A percentile compares a stretch with the other conserved stretches of the same genome.
Conservation (phyloP, 1,140 invertebrate species). For the Nymphalis io region DNA sequence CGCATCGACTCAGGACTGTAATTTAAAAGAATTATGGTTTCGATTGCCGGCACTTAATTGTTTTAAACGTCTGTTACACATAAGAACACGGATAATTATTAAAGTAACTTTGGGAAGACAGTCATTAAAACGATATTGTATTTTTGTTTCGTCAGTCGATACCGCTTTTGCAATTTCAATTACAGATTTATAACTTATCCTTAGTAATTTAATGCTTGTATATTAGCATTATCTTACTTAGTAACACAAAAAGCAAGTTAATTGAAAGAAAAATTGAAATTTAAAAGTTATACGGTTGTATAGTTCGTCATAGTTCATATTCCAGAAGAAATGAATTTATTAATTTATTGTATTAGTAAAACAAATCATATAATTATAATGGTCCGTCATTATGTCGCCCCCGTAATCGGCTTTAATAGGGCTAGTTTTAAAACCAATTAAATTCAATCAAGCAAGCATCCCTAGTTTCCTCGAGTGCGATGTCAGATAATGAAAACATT, state of each 20-base stretch:
- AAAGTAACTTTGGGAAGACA: conserved; percentile 25
- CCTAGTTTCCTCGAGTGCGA: conserved; percentile 39
- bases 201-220: neutral
- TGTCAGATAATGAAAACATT: conserved; percentile 57
- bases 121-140: conserved; percentile 15
- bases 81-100: conserved; percentile 22
- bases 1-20: conserved; percentile 46
- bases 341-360: neutral
- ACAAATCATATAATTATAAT: neutral
- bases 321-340: too few species aligned
- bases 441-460: conserved; percentile 56
- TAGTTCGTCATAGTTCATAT: neutral
- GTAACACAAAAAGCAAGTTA: too few species aligned
- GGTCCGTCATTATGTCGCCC: conserved; percentile 6
- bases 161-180: neutral
- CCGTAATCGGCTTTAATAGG: conserved; percentile 25
- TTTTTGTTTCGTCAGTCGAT: conserved; percentile 11
- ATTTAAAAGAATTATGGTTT: conserved; percentile 64
- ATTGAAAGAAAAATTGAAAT: too few species aligned
- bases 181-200: neutral
- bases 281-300: too few species aligned
- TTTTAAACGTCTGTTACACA: conserved; percentile 42
- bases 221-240: neutral
- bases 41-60: conserved; percentile 60
- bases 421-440: conserved; percentile 59